Evolutionary conservation across 2,113 vertebrate genomes (phyloP), one percentile per base, ranked within the genome.

Genomic region (Amblyopsis rosae): DNA sequence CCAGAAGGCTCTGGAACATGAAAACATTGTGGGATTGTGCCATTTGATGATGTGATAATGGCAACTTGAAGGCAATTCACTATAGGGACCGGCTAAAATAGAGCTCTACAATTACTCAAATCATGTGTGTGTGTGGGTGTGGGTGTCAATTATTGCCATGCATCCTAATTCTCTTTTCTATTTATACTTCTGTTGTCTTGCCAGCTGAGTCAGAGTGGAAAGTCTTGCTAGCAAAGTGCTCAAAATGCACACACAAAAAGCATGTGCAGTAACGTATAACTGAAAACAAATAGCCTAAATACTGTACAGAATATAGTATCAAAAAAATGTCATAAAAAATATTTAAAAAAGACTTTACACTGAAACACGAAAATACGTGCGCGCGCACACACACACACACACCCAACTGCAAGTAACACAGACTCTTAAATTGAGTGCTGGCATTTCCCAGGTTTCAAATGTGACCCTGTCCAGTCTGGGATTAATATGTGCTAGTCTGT

Each of bases 181-280:
- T 90, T 82, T 86, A 79, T 88, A 81, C 41, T 63, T 68, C 71
- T 77, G 54, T 54, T 86, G 86, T 85, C 88, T 84, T 80, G 77
- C 84, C 87, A 89, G 86, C 87, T 89, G 89, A 86, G 67, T 62
- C 76, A 72, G 76, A 72, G 72, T 68, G 81, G 82, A 87, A 83
- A 86, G 79, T 75, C 68, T 81, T 33, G 9, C 45, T 69, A 78
- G 65, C 73, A 70, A 71, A 63, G 61, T 62, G 75, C 65, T 47
- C 50, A 61, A 46, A 65, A 67, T 70, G 41, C 53, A 16, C 3
- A 56, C 64, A 54, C n/a, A 41, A 48, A 19, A 19, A 41, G 58
- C 12, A 12, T 45, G 58, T 13, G 7, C 19, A 26, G 56, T 32
- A 26, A 15, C 3, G 11, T 7, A 26, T 12, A 41, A 26, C 26